Conservation (phyloP, 1,140 invertebrate genomes). For the Drosophila novamexicana region DNA sequence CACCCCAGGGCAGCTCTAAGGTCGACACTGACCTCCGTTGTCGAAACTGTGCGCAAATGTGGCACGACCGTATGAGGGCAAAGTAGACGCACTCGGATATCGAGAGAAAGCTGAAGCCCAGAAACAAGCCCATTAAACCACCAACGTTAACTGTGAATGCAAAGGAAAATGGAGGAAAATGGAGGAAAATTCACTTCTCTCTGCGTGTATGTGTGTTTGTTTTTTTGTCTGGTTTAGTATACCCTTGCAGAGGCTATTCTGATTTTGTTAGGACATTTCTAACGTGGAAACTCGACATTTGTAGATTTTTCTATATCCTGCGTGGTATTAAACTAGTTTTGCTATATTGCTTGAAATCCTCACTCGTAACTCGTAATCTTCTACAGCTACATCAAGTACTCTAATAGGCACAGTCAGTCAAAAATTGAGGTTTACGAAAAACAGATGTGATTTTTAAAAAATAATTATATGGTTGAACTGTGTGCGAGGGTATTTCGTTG, state of each 20-base stretch:
- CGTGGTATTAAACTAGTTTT: no score
- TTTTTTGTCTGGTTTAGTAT: background rate
- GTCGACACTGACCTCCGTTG: background rate
- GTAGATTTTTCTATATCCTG: no score
- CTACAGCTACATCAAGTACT: no score
- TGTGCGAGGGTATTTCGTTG: background rate
- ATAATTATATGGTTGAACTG: no score
- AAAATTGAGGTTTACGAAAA: no score
- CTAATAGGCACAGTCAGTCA: no score
- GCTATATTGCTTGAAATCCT: no score
- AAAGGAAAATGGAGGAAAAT: constrained; percentile 2
- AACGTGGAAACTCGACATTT: no score
- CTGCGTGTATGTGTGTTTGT: no score
- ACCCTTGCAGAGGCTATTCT: background rate
- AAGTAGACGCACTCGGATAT: constrained; percentile 90
- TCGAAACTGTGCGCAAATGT: constrained; percentile 57
- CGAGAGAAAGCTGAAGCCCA: constrained; percentile 92
- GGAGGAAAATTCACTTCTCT: background rate
- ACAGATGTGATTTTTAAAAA: no score
- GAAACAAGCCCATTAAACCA: constrained; percentile 91
- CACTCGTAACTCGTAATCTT: no score
- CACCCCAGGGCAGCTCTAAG: constrained; percentile 23
- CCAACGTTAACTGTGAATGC: constrained; percentile 88
- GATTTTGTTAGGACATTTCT: no score
- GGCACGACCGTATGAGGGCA: constrained; percentile 87